Conservation (phyloP, 2,888 invertebrate species). For the Tridacna gigas region DNA sequence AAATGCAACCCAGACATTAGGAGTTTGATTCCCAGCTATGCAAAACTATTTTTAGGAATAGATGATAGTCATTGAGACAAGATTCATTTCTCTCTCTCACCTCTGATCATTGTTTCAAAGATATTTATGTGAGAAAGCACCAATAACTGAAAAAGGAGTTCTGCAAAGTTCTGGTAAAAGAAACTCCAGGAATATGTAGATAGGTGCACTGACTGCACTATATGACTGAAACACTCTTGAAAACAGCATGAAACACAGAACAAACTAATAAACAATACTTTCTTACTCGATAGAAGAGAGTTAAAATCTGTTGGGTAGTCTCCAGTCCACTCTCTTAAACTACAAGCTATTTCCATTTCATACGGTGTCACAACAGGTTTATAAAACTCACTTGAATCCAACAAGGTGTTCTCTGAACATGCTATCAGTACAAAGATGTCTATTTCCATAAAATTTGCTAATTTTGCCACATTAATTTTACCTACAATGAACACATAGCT, state of each 20-base stretch:
- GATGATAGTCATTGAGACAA: too few relatives aligned
- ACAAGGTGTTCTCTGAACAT: constrained; percentile 93
- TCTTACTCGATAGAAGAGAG: constrained; percentile 88
- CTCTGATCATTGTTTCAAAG: too few relatives aligned
- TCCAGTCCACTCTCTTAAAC: constrained; percentile 86
- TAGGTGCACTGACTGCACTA: too few relatives aligned
- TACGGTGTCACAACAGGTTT: constrained; percentile 96
- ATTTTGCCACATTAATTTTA: constrained; percentile 96
- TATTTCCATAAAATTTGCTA: constrained; percentile 96
- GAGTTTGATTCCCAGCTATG: too few relatives aligned
- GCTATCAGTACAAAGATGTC: constrained; percentile 96
- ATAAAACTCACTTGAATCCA: constrained; percentile 94
- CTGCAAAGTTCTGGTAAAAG: too few relatives aligned
- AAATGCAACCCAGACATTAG: too few relatives aligned
- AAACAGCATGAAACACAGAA: not conserved
- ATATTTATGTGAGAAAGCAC: too few relatives aligned
- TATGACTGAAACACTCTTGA: too few relatives aligned
- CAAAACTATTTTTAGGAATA: too few relatives aligned
- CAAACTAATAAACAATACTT: not conserved
- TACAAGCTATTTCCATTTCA: constrained; percentile 92
- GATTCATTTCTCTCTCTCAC: too few relatives aligned
- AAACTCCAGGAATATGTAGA: too few relatives aligned
- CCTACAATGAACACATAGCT: constrained; percentile 96
- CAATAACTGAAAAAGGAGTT: too few relatives aligned
- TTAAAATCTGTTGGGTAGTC: constrained; percentile 91